Base-by-base conservation (phyloP, 2,113 vertebrate species). In the Muntiacus muntjak region DNA sequence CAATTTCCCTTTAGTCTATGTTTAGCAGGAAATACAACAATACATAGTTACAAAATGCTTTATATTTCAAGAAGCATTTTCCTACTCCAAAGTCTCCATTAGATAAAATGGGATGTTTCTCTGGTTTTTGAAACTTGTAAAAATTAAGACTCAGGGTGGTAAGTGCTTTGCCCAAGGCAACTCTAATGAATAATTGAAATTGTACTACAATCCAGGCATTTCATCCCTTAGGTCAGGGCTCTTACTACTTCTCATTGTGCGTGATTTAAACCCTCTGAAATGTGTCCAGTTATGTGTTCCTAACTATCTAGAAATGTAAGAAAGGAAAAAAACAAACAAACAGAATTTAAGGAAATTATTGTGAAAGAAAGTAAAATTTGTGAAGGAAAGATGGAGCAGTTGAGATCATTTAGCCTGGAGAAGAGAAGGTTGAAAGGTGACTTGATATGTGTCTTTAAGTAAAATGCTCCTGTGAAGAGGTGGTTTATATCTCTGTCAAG, bases 281-380 rank as follows among this genome's bases (percentile, higher is more conserved):
- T 43, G 7, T 26, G 28, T 45, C 1, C 23, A 43, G 17, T 82
- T 94, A 78, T 78, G 90, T 76, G 14, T 36, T 87, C 10, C 36
- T 67, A 83, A 57, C 82, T 91, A 58, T 83, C 55, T 96, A 94
- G 45, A 33, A 93, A 79, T 82, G 52, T 97, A 91, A 86, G 47
- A 30, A 86, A 88, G 21, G 12, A 50, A 50, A 50, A 83, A 90
- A 85, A 52, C 62, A 78, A 85, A 52, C 62, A 78, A 33, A 78
- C 21, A 87, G 6, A n/a, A 60, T 4, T 47, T 45, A 91, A 30
- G 15, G 14, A 82, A 74, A 91, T 28, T 30, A 26, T 76, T 79
- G 28, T 6, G 47, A 21, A 43, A 50, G 57, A 52, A 87, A 71
- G 30, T 8, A 74, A 15, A 86, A 43, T 83, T 33, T 83, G 2